Percentiles rank a stretch among this genome's conserved stretches.
phyloP scores from a whole-genome alignment of 2,113 vertebrate genomes.

The Echinops telfairi region DNA sequence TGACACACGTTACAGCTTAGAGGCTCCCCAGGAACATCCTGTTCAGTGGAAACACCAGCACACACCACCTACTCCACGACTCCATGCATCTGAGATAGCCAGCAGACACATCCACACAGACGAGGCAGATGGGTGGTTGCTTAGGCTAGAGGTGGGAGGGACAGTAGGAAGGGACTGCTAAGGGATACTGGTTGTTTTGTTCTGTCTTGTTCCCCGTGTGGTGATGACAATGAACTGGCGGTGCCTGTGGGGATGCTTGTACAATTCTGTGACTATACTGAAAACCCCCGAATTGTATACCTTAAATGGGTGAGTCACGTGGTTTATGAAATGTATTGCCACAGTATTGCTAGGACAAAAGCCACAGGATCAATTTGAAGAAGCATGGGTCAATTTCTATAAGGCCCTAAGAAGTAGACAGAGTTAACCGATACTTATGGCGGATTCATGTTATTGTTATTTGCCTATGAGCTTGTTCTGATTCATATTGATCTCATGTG shows the following conservation, averaged over 20 bases:
- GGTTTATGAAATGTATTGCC: neutral
- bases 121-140: neutral
- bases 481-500: neutral
- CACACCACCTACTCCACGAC: accelerated
- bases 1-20: neutral
- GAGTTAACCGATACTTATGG: neutral
- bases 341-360: neutral
- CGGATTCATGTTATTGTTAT: neutral
- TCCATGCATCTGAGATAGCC: neutral
- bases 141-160: neutral
- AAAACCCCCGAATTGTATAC: neutral
- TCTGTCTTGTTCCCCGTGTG: too few species aligned
- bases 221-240: neutral
- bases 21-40: neutral
- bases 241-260: neutral
- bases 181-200: neutral
- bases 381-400: neutral
- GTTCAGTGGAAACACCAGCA: neutral
- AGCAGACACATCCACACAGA: neutral
- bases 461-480: neutral
- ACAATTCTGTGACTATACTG: neutral
- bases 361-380: neutral
- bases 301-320: neutral
- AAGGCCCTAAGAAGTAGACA: neutral
- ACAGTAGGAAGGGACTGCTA: neutral